Percentiles rank a stretch among this genome's conserved stretches.
phyloP scores from a whole-genome alignment of 2,797 vertebrate genomes.

The Pseudochirops corinnae region DNA sequence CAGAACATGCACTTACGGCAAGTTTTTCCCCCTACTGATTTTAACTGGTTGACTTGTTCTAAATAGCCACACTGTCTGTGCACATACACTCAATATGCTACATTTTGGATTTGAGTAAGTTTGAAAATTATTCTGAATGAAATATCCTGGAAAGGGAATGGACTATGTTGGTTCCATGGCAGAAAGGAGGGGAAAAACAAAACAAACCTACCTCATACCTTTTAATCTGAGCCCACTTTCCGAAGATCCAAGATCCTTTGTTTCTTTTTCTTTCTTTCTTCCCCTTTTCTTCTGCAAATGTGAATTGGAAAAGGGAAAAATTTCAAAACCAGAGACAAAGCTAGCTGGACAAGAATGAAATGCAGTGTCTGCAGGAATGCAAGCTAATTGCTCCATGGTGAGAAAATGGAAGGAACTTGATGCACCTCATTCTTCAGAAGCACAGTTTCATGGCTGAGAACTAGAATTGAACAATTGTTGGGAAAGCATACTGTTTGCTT shows the following conservation, averaged over 20 bases:
- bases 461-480: slow-evolving; percentile 63
- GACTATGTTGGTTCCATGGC: not conserved
- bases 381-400: slow-evolving; percentile 39
- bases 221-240: not conserved
- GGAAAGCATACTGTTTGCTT: slow-evolving; percentile 55
- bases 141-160: slow-evolving; percentile 1
- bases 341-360: slow-evolving; percentile 21
- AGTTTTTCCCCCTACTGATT: not conserved
- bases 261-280: not conserved
- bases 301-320: slow-evolving; percentile 30
- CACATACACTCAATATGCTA: not conserved
- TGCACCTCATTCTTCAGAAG: slow-evolving; percentile 66
- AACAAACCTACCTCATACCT: not conserved
- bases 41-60: not conserved
- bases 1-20: not conserved
- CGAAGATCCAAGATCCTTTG: not conserved
- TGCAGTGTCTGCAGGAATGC: slow-evolving; percentile 30
- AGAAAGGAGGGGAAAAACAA: not conserved
- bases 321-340: not conserved
- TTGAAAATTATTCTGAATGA: slow-evolving; percentile 27
- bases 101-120: not conserved
- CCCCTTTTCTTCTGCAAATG: slow-evolving; percentile 7
- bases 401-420: not conserved
- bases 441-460: not conserved
- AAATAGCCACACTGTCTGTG: not conserved